phyloP scores from a whole-genome alignment of 2,888 invertebrate genomes.

The Tetramorium bicarinatum region DNA sequence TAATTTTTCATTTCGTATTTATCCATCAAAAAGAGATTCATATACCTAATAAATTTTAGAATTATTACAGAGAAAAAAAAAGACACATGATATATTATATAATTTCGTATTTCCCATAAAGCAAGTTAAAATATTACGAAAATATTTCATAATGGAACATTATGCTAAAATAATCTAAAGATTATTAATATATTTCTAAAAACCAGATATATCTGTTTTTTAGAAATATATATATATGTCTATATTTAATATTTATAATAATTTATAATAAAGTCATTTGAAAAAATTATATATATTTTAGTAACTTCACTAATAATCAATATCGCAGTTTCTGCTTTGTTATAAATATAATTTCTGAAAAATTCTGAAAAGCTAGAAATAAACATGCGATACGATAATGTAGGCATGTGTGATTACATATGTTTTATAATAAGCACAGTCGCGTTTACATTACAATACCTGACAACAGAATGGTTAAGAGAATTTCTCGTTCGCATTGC shows the following conservation, averaged over 20 bases:
- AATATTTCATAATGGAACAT: background rate
- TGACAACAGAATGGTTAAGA: constrained; percentile 77
- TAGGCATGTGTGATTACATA: background rate
- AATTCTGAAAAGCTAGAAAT: background rate
- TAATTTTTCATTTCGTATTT: background rate
- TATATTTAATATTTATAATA: too few relatives aligned
- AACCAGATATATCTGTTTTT: background rate
- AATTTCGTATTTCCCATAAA: background rate
- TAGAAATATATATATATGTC: background rate
- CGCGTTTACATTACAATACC: constrained; percentile 75
- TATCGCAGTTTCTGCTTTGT: background rate
- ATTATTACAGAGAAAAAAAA: background rate
- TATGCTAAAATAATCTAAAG: background rate
- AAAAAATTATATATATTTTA: too few relatives aligned
- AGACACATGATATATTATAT: background rate
- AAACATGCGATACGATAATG: background rate
- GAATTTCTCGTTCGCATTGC: constrained; percentile 78
- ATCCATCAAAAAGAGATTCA: background rate
- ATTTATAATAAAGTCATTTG: too few relatives aligned
- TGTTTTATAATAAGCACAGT: background rate
- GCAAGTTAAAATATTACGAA: background rate
- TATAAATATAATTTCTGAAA: background rate
- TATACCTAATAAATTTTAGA: background rate
- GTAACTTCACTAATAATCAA: too few relatives aligned
- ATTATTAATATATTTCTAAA: background rate